Percentiles rank a stretch among this genome's conserved stretches.
phyloP scores from a whole-genome alignment of 2,113 vertebrate genomes.

The Peucedramus taeniatus region DNA sequence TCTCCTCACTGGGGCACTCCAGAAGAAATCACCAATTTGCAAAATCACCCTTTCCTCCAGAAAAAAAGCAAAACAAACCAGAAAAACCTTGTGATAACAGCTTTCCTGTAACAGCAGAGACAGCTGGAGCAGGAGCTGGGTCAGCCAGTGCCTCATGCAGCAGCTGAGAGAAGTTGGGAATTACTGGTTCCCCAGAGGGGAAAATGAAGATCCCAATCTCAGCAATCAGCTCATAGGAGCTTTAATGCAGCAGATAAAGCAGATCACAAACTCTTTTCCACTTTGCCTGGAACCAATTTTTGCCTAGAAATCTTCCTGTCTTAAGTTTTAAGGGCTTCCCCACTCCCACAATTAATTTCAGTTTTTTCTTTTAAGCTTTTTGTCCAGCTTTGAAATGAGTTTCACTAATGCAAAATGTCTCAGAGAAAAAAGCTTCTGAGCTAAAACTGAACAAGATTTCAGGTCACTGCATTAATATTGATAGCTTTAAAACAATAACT shows the following conservation, averaged over 20 bases:
- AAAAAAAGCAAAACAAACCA: neutral
- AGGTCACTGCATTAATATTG: neutral
- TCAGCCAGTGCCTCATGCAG: neutral
- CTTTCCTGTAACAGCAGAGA: neutral
- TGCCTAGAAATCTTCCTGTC: neutral
- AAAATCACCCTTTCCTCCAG: neutral
- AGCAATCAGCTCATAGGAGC: neutral
- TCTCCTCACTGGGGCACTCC: neutral
- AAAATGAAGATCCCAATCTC: neutral
- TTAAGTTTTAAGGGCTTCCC: neutral
- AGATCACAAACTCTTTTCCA: neutral
- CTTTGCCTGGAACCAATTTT: neutral
- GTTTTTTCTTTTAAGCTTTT: neutral
- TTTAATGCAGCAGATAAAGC: neutral
- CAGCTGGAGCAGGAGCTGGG: neutral
- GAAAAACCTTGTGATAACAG: neutral
- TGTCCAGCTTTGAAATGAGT: neutral
- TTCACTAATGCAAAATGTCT: neutral
- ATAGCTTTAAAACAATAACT: neutral
- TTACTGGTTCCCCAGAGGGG: neutral
- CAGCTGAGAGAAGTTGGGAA: neutral
- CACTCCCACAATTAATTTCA: neutral
- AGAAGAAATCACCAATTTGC: neutral
- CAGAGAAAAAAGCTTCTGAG: neutral
- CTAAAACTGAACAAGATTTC: neutral